These are phyloP conservation scores for Siderastrea siderea DNA, from an alignment of 92 coral and sea anemone genomes.

Conservation along the genomic window DNA sequence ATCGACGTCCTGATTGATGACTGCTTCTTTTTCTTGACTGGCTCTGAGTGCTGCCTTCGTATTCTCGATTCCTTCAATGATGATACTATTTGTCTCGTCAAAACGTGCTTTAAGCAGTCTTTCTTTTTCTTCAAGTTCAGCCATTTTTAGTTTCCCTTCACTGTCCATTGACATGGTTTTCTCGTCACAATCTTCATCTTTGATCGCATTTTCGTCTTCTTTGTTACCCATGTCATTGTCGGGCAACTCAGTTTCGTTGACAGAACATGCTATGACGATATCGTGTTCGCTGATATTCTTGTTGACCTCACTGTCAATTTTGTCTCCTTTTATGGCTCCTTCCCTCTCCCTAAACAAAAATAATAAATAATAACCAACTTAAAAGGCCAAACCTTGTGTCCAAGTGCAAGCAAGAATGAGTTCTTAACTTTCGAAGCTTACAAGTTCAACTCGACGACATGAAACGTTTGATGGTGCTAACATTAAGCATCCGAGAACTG, in stretches of 20 bases:
- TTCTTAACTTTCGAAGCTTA: no score
- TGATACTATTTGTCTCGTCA: constrained; percentile 7
- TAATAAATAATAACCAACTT: not conserved
- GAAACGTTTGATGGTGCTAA: no score
- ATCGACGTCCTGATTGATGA: not conserved
- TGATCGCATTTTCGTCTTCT: not conserved
- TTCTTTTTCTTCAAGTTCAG: constrained; percentile 15
- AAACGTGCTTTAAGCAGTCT: constrained; percentile 7
- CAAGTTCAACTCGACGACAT: no score
- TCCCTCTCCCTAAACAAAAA: constrained; percentile 6
- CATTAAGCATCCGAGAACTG: no score
- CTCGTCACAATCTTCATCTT: constrained; percentile 3
- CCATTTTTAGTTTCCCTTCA: constrained; percentile 11
- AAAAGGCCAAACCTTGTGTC: not conserved
- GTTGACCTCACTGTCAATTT: not conserved
- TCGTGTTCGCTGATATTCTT: not conserved
- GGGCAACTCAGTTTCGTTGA: not conserved
- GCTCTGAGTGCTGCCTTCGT: not conserved
- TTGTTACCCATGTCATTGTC: not conserved
- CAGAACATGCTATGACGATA: not conserved
- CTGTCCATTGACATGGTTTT: not conserved
- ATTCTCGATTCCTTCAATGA: not conserved
- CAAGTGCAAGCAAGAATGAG: not conserved
- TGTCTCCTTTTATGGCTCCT: not conserved
- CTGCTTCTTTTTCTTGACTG: constrained; percentile 1